Conservation (phyloP, 2,888 invertebrate genomes). For the Latrodectus elegans region DNA sequence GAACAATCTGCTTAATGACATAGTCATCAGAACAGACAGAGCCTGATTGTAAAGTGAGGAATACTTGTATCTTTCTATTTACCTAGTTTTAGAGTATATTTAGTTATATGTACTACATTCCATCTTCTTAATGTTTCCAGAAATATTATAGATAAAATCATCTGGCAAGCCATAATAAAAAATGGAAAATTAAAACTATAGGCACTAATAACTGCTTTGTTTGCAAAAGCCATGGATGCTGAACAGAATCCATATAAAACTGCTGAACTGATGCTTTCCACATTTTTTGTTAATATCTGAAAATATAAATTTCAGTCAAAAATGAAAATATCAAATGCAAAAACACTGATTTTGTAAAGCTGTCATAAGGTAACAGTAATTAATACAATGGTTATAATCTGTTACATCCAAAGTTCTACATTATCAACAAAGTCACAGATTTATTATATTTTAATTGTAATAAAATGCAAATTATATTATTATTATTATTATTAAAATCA, state of each 20-base stretch:
- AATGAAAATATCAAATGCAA: background rate
- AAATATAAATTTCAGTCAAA: background rate
- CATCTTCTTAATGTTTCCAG: constrained; percentile 74
- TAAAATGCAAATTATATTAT: too few relatives aligned
- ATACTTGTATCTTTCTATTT: constrained; percentile 47
- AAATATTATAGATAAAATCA: constrained; percentile 75
- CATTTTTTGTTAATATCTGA: constrained; percentile 11
- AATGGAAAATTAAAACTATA: constrained; percentile 77
- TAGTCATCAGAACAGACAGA: too few relatives aligned
- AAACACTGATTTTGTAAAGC: too few relatives aligned
- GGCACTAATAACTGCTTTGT: constrained; percentile 75
- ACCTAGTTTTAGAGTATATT: constrained; percentile 75
- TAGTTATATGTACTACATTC: constrained; percentile 73
- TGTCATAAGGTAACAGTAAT: too few relatives aligned
- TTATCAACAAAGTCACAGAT: too few relatives aligned
- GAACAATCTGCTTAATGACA: too few relatives aligned
- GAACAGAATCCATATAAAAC: constrained; percentile 75
- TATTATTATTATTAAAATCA: too few relatives aligned
- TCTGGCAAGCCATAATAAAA: constrained; percentile 77
- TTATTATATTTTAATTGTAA: too few relatives aligned
- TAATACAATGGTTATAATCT: too few relatives aligned
- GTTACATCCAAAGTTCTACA: too few relatives aligned
- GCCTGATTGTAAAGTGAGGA: background rate
- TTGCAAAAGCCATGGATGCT: constrained; percentile 76
- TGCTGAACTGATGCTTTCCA: constrained; percentile 73